Conservation (phyloP, 2,113 vertebrate genomes). For the Catharus bicknelli region DNA sequence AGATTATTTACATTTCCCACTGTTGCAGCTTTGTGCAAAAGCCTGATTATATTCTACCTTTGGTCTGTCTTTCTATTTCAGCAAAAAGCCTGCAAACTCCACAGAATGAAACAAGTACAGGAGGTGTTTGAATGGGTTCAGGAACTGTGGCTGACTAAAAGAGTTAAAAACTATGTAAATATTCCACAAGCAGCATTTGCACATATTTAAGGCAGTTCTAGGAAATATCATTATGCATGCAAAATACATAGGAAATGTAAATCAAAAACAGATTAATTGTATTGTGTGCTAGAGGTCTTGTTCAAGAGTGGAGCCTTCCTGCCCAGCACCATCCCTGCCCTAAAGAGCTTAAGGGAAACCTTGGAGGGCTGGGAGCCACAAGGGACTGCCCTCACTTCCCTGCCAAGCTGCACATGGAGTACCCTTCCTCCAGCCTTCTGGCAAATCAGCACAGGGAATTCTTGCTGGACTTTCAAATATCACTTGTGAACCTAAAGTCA, state of each 20-base stretch:
- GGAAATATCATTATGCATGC: not conserved
- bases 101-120: not conserved
- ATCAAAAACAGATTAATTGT: not conserved
- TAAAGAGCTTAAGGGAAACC: not conserved
- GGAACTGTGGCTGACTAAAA: not conserved
- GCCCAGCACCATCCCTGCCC: not conserved
- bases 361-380: not conserved
- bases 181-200: not conserved
- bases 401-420: not conserved
- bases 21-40: not conserved
- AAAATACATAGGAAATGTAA: not conserved
- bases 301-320: not conserved
- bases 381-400: not conserved
- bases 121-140: not conserved
- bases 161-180: not conserved
- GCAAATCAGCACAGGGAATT: not conserved
- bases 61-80: not conserved
- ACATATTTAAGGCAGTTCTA: not conserved
- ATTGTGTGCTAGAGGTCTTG: not conserved
- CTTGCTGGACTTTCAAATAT: not conserved
- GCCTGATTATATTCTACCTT: not conserved
- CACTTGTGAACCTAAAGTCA: not conserved
- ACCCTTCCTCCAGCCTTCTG: not conserved
- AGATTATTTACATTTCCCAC: not conserved
- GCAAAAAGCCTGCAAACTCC: not conserved